Conservation (phyloP, 2,888 invertebrate genomes). For the Lottia scabra region DNA sequence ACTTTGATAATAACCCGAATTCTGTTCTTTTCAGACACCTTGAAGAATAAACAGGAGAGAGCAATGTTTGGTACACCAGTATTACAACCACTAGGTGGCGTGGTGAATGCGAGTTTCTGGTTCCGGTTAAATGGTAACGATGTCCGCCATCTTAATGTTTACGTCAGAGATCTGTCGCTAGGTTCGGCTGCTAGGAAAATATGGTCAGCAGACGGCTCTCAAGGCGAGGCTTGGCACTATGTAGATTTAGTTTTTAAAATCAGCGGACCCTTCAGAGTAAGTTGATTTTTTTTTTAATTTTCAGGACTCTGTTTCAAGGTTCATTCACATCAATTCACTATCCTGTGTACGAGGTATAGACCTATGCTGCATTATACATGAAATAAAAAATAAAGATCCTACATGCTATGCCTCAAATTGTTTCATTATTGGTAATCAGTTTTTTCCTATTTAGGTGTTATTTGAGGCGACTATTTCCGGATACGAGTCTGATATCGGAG, state of each 20-base stretch:
- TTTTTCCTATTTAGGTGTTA: no score
- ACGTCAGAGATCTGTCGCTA: not conserved
- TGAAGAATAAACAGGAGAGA: not conserved
- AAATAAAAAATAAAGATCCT: no score
- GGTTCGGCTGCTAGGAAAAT: not conserved
- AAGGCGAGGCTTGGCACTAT: not conserved
- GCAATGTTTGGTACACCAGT: not conserved
- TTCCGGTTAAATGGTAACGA: not conserved
- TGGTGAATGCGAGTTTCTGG: not conserved
- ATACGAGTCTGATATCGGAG: not conserved
- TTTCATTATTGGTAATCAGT: no score
- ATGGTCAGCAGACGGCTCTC: not conserved
- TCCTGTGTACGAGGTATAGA: no score
- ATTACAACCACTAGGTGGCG: not conserved
- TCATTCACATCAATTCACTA: no score
- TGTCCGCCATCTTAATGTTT: slow-evolving; percentile 3
- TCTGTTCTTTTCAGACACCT: not conserved
- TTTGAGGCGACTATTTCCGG: not conserved
- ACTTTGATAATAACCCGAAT: not conserved
- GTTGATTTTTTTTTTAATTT: not conserved
- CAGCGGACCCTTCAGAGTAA: not conserved
- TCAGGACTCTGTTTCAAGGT: no score
- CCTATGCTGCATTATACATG: no score
- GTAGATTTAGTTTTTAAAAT: not conserved
- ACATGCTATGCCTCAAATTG: no score